Base-by-base conservation (phyloP, 2,797 vertebrate genomes). In the Cirrhinus molitorella region DNA sequence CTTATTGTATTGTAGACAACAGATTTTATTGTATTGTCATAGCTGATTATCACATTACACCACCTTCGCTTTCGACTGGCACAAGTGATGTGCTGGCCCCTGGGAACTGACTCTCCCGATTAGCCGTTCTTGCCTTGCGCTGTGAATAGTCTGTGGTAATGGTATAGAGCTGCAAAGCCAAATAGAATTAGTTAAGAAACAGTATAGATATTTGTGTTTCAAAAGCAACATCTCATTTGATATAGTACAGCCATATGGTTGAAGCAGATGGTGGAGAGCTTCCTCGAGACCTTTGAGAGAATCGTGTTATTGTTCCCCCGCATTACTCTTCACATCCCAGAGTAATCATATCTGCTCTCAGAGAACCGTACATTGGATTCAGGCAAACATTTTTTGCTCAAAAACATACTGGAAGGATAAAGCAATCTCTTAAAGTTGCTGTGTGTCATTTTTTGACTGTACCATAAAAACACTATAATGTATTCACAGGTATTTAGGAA, bases 191-290 rank as follows among this genome's bases (percentile, higher is more conserved):
- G 55, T 47, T 63, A 16, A 63, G 79, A 77, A 68, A 49, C 77
- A 34, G 80, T 57, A 75, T 28, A 59, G 51, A 87, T 83, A 57
- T 86, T 84, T 87, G 79, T 53, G 61, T 85, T 90, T 87, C 55
- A 86, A 87, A 84, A 85, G 85, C 86, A 76, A 72, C 53, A 55
- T 72, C 74, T 65, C 31, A 59, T 83, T 86, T 82, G 76, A 82
- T 85, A 47, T 67, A 77, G 37, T 68, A 45, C 76, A 45, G 73
- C 85, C 90, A 85, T 86, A 89, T 86, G 83, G 87, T 51, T 83
- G 19, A 40, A 66, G 67, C 85, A 89, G 87, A 88, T 88, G 88
- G 85, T 78, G 21, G 14, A 45, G 59, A 51, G 70, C 53, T 65
- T 83, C 47, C 31, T 57, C 55, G 47, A 77, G 88, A 80, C 63